Conservation (phyloP, 2,888 invertebrate genomes). For the Panopea generosa region DNA sequence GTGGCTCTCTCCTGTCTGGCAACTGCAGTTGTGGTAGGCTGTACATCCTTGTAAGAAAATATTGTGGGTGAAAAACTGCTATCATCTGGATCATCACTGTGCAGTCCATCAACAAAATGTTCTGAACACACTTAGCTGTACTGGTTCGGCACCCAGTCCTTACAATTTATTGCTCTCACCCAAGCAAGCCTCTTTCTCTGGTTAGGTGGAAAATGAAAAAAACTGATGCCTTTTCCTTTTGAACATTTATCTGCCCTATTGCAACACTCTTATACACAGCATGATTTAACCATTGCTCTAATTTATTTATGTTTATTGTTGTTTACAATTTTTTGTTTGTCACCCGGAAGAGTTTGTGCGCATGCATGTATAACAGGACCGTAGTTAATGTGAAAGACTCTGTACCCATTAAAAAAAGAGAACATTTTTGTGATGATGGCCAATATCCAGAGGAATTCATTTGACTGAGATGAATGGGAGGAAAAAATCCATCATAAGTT, state of each 20-base stretch:
- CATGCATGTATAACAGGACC: no score
- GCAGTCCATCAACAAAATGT: constrained; percentile 48
- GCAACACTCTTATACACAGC: neutral
- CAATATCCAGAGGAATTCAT: no score
- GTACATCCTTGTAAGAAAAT: neutral
- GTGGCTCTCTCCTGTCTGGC: no score
- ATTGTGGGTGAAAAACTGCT: constrained; percentile 30
- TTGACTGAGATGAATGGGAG: no score
- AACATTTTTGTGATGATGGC: no score
- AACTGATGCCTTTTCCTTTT: constrained; percentile 21
- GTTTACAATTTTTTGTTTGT: no score
- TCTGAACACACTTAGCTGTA: constrained; percentile 27
- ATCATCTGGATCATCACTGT: constrained; percentile 45
- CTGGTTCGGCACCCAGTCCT: constrained; percentile 36
- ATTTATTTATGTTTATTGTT: no score
- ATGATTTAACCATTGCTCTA: constrained; percentile 1
- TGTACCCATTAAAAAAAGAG: no score
- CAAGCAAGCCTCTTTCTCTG: constrained; percentile 31
- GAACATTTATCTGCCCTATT: neutral
- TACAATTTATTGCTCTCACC: constrained; percentile 37
- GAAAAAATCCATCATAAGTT: no score
- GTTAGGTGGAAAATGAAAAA: constrained; percentile 31
- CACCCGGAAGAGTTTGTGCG: no score
- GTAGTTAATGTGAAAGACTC: no score
- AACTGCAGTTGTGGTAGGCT: no score